phyloP scores from a whole-genome alignment of 2,113 vertebrate species.

The Chloroceryle aenea region DNA sequence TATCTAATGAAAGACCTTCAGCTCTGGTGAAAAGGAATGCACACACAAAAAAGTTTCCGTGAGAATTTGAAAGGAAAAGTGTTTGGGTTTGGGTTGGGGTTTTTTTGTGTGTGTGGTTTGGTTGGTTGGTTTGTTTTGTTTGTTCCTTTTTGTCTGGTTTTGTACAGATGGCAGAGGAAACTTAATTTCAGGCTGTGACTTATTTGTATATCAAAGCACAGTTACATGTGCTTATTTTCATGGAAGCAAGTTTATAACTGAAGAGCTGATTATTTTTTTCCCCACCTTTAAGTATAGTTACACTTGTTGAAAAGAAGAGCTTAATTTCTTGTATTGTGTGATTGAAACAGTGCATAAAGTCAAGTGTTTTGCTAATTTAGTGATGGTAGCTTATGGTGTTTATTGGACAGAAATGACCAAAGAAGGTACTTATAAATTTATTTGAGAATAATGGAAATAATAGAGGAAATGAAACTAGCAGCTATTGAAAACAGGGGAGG shows the following conservation, averaged over 20 bases:
- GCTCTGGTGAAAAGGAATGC: background rate
- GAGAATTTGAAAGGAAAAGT: background rate
- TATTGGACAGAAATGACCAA: background rate
- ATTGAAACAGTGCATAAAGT: background rate
- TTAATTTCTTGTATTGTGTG: background rate
- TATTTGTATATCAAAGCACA: background rate
- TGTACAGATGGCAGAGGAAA: background rate
- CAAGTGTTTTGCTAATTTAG: background rate
- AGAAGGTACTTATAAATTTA: background rate
- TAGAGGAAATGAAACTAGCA: background rate
- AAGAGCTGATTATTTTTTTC: background rate
- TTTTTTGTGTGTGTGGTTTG: background rate
- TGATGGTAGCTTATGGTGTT: background rate
- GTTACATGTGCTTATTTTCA: background rate
- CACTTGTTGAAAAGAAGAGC: background rate
- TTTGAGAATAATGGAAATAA: background rate
- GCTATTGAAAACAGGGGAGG: background rate
- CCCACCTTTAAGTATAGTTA: background rate
- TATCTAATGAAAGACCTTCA: background rate
- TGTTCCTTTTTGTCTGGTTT: background rate
- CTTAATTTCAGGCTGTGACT: background rate
- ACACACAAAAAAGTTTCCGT: background rate
- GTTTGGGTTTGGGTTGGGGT: background rate
- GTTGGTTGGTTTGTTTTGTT: no score
- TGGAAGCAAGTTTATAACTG: background rate